Base-by-base conservation (phyloP, 2,113 vertebrate genomes). In the Pyrgilauda ruficollis region DNA sequence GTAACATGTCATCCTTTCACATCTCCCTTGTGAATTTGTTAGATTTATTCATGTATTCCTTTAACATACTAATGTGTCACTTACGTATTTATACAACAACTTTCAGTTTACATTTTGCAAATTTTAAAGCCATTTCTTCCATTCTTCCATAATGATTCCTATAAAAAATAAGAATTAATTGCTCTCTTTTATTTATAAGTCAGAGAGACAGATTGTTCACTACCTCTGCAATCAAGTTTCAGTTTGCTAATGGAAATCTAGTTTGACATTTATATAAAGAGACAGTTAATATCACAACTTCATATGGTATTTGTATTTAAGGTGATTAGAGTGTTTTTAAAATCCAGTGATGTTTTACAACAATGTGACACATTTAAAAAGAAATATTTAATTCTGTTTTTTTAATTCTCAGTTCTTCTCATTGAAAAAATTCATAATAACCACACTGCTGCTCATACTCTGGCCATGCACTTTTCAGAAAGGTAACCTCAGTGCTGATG, bases 11-110 rank as follows among this genome's bases (percentile, higher is more conserved):
- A 50, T 93, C 53, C 77, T 94, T 93, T 56, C 94, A 66, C 76
- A 81, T 92, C n/a, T 94, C 78, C 67, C 59, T 31, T 39, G 27
- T 55, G 83, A 86, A 92, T 90, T 88, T 86, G 20, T 93, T 83
- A 77, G 66, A 91, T 94, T 68, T 82, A 73, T 73, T 83, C 15
- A 20, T 33, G 17, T 70, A 74, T 93, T 81, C 18, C n/a, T 83
- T 94, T 79, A 96, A 93, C 41, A 84, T 46, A 86, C 12, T 87
- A 93, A 86, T 56, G 21, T 82, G 44, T 68, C 50, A 90, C 93
- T 89, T 96, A 75, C 56, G 84, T 95, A 89, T 95, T 96, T 94
- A 91, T 86, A 66, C 59, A 87, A 89, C 81, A 96, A 84, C 33
- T 81, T 30, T 35, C 88, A 16, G 33, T 68, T 88, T 92, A 64